These are phyloP conservation scores for Unio pictorum DNA, from an alignment of 2,888 invertebrate species.

Conservation along the genomic window DNA sequence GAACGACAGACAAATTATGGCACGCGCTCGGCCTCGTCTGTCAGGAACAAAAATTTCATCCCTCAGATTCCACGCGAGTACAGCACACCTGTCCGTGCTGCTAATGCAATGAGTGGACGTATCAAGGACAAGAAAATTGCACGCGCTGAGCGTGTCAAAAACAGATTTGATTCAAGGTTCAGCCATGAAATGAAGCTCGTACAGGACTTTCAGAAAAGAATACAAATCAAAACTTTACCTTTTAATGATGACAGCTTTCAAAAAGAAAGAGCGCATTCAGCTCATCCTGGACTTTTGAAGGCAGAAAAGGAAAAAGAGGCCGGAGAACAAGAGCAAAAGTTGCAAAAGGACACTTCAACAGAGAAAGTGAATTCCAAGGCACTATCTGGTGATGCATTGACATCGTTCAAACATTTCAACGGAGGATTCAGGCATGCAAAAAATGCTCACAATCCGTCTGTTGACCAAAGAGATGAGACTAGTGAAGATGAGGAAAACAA, in stretches of 20 bases:
- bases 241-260: constrained; percentile 34
- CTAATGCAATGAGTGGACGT: constrained; percentile 33
- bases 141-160: constrained; percentile 20
- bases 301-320: background rate
- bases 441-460: no score
- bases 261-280: constrained; percentile 17
- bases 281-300: constrained; percentile 13
- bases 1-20: constrained; percentile 34
- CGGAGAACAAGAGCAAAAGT: background rate
- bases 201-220: constrained; percentile 23
- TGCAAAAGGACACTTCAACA: no score
- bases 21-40: constrained; percentile 19
- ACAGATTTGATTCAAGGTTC: constrained; percentile 21
- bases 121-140: constrained; percentile 19
- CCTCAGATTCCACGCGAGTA: constrained; percentile 36
- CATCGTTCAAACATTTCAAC: no score
- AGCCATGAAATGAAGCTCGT: constrained; percentile 31
- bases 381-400: no score
- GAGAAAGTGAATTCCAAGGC: no score
- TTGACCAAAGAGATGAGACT: no score
- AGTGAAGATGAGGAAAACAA: no score
- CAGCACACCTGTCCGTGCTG: constrained; percentile 32
- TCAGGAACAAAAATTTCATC: constrained; percentile 8
- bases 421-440: no score
- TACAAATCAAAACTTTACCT: constrained; percentile 32